phyloP scores from a whole-genome alignment of 2,113 vertebrate species.

The Muntiacus muntjak region DNA sequence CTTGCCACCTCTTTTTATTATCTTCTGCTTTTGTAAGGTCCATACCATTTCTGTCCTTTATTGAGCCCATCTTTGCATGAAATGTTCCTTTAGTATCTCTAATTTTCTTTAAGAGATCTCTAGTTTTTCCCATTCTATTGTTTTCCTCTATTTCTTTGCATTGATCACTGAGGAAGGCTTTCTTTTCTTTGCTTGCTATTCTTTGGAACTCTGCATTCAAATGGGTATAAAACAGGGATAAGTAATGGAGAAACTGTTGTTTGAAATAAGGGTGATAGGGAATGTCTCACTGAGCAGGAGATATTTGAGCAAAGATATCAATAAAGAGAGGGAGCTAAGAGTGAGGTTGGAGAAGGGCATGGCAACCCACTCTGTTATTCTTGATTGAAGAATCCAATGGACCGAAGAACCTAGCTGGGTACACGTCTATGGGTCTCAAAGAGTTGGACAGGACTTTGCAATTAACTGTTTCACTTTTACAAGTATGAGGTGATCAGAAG shows the following conservation, averaged over 20 bases:
- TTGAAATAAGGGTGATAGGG: not conserved
- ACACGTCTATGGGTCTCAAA: fast-evolving
- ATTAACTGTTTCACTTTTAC: not conserved
- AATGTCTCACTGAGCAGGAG: not conserved
- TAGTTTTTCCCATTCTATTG: not conserved
- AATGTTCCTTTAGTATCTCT: not conserved
- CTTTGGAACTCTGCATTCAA: not conserved
- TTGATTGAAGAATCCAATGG: not conserved
- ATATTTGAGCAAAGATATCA: not conserved
- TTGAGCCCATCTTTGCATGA: not conserved
- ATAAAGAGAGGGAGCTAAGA: not conserved
- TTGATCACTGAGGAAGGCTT: not conserved
- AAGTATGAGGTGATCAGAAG: not conserved
- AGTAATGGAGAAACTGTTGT: not conserved
- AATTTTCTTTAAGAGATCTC: not conserved
- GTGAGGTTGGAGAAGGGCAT: not conserved
- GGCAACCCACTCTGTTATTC: not conserved
- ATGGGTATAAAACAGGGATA: not conserved
- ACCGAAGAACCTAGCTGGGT: not conserved
- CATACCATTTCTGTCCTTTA: not conserved
- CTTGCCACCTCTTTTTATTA: not conserved
- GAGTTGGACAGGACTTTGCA: not conserved
- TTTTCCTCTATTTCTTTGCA: not conserved
- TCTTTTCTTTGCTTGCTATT: not conserved
- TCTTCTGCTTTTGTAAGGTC: not conserved